A percentile compares a stretch with the other conserved stretches of the same genome.
These are phyloP conservation scores for Macrophya annulata DNA, from an alignment of 2,888 invertebrate genomes.

Conservation along the genomic window DNA sequence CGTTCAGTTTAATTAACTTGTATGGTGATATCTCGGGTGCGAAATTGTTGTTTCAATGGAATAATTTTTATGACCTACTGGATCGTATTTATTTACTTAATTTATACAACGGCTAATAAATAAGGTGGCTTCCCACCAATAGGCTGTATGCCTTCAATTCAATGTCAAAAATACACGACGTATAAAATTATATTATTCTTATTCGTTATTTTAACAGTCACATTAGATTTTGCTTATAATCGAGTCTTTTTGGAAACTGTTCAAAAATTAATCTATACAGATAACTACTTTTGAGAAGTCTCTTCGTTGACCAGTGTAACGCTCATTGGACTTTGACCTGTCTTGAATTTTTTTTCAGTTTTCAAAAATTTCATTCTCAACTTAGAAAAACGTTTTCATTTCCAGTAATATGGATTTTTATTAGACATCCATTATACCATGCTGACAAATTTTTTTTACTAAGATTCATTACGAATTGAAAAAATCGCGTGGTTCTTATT, in stretches of 20 bases:
- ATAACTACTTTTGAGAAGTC: not conserved
- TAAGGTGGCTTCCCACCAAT: constrained; percentile 30
- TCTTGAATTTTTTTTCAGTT: too few relatives aligned
- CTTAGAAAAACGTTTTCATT: too few relatives aligned
- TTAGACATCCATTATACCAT: too few relatives aligned
- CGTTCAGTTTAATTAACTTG: constrained; percentile 11
- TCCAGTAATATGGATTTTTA: not conserved
- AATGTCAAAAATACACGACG: constrained; percentile 27
- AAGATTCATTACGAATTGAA: not conserved
- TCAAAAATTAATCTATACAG: not conserved
- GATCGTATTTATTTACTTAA: constrained; percentile 41
- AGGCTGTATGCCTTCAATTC: constrained; percentile 14
- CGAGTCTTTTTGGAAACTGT: not conserved
- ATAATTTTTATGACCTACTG: constrained; percentile 54
- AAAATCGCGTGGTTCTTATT: not conserved
- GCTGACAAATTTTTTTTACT: not conserved
- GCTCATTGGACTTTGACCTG: too few relatives aligned
- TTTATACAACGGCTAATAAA: constrained; percentile 19
- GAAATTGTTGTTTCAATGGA: constrained; percentile 47
- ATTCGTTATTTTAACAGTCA: not conserved
- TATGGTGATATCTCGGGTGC: constrained; percentile 22
- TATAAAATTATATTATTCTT: not conserved
- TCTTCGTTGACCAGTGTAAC: too few relatives aligned
- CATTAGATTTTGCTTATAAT: not conserved
- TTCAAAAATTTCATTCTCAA: too few relatives aligned